Conservation (phyloP, 2,888 invertebrate genomes). For the Troides aeacus region DNA sequence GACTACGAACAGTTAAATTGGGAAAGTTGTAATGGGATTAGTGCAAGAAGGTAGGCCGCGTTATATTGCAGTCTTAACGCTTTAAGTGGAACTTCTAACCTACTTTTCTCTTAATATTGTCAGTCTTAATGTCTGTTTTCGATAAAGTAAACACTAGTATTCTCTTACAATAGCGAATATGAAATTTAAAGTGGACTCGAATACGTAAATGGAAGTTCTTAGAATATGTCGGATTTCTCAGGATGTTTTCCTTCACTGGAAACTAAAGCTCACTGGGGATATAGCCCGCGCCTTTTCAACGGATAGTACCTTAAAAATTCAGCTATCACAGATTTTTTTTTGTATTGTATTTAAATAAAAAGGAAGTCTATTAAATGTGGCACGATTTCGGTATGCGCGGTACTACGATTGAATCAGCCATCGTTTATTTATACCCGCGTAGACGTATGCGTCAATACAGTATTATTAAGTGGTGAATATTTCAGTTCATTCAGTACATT, state of each 20-base stretch:
- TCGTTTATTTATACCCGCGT: not conserved
- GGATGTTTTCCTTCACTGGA: too few relatives aligned
- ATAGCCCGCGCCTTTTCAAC: too few relatives aligned
- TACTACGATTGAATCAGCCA: not conserved
- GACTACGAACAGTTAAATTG: conserved; percentile 18
- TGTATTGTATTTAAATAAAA: too few relatives aligned
- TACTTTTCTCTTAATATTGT: conserved; percentile 2
- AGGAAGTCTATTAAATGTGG: too few relatives aligned
- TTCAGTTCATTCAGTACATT: not conserved
- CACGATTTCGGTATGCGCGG: not conserved
- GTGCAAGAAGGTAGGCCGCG: conserved; percentile 17
- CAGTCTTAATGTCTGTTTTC: not conserved
- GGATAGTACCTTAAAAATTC: too few relatives aligned
- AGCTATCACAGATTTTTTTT: too few relatives aligned
- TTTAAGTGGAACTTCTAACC: conserved; percentile 6
- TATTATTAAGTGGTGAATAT: not conserved
- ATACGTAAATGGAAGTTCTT: too few relatives aligned
- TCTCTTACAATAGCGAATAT: not conserved
- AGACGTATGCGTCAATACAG: not conserved
- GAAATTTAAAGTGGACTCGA: too few relatives aligned
- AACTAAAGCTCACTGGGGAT: too few relatives aligned
- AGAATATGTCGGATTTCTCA: too few relatives aligned
- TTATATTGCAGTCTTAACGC: conserved; percentile 12
- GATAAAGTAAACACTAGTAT: not conserved
- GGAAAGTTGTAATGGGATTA: conserved; percentile 27